phyloP scores from a whole-genome alignment of 2,888 invertebrate genomes.

The Meganola albula region DNA sequence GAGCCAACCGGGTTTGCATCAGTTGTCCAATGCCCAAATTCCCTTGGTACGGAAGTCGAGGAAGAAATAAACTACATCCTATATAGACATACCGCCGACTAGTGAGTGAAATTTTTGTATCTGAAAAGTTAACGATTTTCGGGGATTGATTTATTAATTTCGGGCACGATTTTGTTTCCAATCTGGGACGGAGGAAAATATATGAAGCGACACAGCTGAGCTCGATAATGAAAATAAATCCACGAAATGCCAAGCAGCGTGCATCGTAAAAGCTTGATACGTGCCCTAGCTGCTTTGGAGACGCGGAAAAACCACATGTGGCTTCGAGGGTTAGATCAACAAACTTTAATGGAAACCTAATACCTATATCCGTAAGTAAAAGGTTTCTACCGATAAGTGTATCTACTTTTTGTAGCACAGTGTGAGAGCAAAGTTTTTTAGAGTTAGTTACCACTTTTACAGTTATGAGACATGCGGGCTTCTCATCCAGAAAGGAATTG shows the following conservation, averaged over 20 bases:
- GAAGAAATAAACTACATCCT: constrained; percentile 30
- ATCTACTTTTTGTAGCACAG: no score
- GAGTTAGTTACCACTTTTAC: no score
- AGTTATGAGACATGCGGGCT: no score
- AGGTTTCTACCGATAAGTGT: no score
- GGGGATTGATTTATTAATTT: constrained; percentile 42
- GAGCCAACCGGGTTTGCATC: constrained; percentile 52
- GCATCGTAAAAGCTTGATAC: constrained; percentile 53
- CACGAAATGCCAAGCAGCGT: constrained; percentile 39
- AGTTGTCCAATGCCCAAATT: constrained; percentile 43
- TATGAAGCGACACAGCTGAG: constrained; percentile 40
- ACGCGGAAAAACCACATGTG: constrained; percentile 36
- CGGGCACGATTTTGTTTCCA: constrained; percentile 32
- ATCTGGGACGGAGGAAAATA: constrained; percentile 43
- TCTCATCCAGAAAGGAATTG: no score
- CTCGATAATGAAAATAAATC: constrained; percentile 59
- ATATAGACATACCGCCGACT: constrained; percentile 14
- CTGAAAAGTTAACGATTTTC: constrained; percentile 18
- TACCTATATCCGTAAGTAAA: constrained; percentile 39
- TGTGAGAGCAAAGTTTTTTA: no score
- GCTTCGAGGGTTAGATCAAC: constrained; percentile 60
- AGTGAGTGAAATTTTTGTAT: constrained; percentile 25
- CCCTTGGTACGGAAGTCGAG: constrained; percentile 21
- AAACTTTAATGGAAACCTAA: constrained; percentile 64
- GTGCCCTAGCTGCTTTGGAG: constrained; percentile 32